phyloP scores from a whole-genome alignment of 2,113 vertebrate genomes.

The Ochotona curzoniae region DNA sequence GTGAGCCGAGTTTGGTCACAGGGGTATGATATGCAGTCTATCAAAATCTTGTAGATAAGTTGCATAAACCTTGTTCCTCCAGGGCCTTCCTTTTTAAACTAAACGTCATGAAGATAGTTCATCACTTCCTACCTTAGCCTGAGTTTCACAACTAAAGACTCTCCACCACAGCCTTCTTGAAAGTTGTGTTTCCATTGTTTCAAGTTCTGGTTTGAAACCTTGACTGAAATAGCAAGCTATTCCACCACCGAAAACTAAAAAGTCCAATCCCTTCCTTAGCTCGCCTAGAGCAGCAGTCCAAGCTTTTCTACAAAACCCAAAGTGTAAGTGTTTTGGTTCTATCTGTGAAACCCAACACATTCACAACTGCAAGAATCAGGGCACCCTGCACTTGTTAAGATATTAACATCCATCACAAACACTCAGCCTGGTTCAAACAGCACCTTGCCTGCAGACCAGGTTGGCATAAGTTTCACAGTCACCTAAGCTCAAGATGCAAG shows the following conservation, averaged over 20 bases:
- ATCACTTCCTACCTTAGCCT: slow-evolving; percentile 51
- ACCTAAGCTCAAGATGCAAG: slow-evolving; percentile 14
- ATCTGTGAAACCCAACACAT: background rate
- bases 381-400: background rate
- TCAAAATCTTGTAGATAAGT: slow-evolving; percentile 41
- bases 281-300: background rate
- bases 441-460: background rate
- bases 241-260: background rate
- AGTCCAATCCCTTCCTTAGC: background rate
- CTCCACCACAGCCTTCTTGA: background rate
- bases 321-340: background rate
- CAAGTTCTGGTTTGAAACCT: background rate
- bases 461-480: background rate
- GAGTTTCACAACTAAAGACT: slow-evolving; percentile 38
- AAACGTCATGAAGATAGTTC: background rate
- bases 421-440: background rate
- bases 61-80: background rate
- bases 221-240: background rate
- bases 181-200: background rate
- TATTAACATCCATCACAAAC: background rate
- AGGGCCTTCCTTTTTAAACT: slow-evolving; percentile 21
- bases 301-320: background rate
- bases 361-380: background rate
- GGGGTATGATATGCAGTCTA: background rate
- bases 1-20: background rate